phyloP scores from a whole-genome alignment of 1,140 invertebrate species.

The Papilio dardanus region DNA sequence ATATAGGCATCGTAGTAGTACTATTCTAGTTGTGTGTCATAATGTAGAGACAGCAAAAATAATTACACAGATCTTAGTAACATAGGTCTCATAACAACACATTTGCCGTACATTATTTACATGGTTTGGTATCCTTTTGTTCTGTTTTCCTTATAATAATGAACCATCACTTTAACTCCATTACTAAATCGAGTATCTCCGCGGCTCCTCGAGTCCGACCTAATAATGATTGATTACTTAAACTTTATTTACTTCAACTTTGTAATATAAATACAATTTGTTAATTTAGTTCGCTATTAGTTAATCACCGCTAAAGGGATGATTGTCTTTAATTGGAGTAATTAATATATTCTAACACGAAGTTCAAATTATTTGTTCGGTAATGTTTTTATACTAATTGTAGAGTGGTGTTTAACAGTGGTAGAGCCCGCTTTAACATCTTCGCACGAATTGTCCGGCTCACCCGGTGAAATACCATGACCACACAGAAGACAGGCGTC shows the following conservation, averaged over 20 bases:
- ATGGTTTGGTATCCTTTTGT: too few species aligned
- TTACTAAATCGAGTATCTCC: neutral
- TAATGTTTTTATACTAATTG: neutral
- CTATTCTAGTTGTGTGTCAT: too few species aligned
- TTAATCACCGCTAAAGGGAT: neutral
- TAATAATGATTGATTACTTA: neutral
- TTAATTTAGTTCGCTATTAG: constrained; percentile 1
- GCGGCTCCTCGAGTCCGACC: neutral
- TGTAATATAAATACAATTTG: neutral
- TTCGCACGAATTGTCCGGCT: too few species aligned
- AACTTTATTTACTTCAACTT: neutral
- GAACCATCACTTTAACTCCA: neutral
- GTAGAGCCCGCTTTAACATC: too few species aligned
- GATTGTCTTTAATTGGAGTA: neutral
- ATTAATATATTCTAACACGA: neutral
- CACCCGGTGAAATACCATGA: too few species aligned
- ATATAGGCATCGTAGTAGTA: too few species aligned
- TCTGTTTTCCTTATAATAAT: neutral
- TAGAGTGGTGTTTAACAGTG: too few species aligned
- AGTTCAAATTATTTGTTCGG: neutral
- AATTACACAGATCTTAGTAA: too few species aligned
- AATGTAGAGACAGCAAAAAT: too few species aligned
- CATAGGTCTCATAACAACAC: too few species aligned
- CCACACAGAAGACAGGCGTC: too few species aligned
- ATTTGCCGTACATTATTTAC: too few species aligned